These are phyloP conservation scores for Callinectes sapidus DNA, from an alignment of 2,888 invertebrate species.

Conservation along the genomic window DNA sequence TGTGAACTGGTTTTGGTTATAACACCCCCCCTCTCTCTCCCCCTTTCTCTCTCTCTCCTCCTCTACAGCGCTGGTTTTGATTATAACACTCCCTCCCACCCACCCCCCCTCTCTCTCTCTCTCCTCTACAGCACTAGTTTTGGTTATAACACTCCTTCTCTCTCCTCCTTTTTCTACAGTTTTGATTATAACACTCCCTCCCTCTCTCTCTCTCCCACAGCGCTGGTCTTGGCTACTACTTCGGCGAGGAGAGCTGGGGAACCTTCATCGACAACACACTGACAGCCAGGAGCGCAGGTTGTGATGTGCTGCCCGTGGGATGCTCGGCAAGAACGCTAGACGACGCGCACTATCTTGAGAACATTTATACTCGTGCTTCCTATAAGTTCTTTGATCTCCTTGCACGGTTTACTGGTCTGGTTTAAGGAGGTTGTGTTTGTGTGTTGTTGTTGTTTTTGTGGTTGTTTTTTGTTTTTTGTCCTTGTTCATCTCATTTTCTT, in stretches of 20 bases:
- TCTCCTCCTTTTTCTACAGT: too few relatives aligned
- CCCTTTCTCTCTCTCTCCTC: too few relatives aligned
- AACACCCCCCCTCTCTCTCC: too few relatives aligned
- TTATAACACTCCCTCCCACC: neutral
- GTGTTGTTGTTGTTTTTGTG: neutral
- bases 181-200: neutral
- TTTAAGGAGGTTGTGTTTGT: neutral
- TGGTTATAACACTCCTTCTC: neutral
- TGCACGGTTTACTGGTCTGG: neutral
- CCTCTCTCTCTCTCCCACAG: neutral
- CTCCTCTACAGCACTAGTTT: slow-evolving; percentile 34
- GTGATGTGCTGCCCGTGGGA: slow-evolving; percentile 37
- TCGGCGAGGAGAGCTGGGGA: slow-evolving; percentile 42
- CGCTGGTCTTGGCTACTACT: slow-evolving; percentile 49
- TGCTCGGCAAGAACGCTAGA: slow-evolving; percentile 49
- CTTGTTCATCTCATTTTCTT: neutral
- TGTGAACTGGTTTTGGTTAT: neutral
- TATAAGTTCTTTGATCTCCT: slow-evolving; percentile 56
- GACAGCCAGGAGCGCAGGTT: neutral
- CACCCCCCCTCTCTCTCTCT: too few relatives aligned
- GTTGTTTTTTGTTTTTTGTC: neutral
- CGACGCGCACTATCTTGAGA: slow-evolving; percentile 46
- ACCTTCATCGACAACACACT: slow-evolving; percentile 48
- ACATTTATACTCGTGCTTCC: slow-evolving; percentile 50
- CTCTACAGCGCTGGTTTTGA: slow-evolving; percentile 44